Conservation (phyloP, 2,888 invertebrate genomes). For the Drosophila neoperkinsi region DNA sequence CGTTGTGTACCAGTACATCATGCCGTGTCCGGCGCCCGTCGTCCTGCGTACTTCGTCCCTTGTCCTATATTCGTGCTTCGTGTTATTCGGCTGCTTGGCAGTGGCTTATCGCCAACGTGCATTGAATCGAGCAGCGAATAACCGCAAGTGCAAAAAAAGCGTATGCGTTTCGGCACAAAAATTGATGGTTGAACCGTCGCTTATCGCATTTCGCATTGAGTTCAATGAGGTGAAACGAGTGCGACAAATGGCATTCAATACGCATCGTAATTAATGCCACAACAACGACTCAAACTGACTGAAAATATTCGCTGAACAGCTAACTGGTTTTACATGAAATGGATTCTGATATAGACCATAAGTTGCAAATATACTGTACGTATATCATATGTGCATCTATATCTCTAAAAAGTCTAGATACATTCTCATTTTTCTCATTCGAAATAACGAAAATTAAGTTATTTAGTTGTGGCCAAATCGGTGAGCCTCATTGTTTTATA, state of each 20-base stretch:
- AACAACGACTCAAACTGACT: slow-evolving; percentile 6
- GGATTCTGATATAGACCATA: neutral
- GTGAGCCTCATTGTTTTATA: neutral
- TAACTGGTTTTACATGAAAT: neutral
- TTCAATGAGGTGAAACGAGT: slow-evolving; percentile 4
- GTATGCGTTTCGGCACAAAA: slow-evolving; percentile 38
- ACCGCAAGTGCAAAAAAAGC: slow-evolving; percentile 22
- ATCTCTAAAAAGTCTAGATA: neutral
- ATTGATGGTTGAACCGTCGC: slow-evolving; percentile 44
- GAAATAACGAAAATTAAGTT: neutral
- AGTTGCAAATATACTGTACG: neutral
- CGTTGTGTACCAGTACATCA: slow-evolving; percentile 11
- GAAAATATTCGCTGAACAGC: slow-evolving; percentile 1
- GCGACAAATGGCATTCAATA: slow-evolving; percentile 3
- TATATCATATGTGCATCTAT: neutral
- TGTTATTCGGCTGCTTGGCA: slow-evolving; percentile 7
- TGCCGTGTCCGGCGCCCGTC: neutral
- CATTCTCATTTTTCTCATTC: neutral
- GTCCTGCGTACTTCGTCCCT: slow-evolving; percentile 1
- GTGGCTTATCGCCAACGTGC: slow-evolving; percentile 53
- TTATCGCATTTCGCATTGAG: slow-evolving; percentile 42
- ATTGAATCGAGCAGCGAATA: slow-evolving; percentile 47
- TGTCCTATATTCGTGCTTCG: neutral
- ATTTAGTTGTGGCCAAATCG: neutral
- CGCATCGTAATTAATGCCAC: slow-evolving; percentile 32